These are phyloP conservation scores for Hippocampus comes DNA, from an alignment of 2,113 vertebrate species.

Conservation along the genomic window DNA sequence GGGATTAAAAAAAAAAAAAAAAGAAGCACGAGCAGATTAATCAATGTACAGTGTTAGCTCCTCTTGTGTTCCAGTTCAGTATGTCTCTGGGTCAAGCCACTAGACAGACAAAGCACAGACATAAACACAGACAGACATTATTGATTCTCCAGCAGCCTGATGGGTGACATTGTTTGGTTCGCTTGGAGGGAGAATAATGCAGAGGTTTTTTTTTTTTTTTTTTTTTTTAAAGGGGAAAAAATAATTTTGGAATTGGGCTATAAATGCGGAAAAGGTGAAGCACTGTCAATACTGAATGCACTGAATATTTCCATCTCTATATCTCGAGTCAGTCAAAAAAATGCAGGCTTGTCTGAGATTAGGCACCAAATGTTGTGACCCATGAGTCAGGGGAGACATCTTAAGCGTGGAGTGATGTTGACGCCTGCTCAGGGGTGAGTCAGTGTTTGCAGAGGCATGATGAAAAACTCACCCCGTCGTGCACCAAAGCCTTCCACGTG, in stretches of 20 bases:
- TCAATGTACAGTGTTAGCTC: conserved; percentile 4
- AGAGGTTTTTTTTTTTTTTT: neutral
- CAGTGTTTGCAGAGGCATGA: neutral
- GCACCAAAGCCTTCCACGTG: conserved; percentile 97
- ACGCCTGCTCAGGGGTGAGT: neutral
- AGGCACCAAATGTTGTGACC: neutral
- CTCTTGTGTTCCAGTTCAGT: conserved; percentile 20
- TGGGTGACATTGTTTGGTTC: neutral
- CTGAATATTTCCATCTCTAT: too few species aligned
- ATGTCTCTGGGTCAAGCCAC: conserved; percentile 27
- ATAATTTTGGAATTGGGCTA: too few species aligned
- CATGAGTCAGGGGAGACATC: neutral
- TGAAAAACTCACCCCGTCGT: conserved; percentile 85
- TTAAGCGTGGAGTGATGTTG: neutral
- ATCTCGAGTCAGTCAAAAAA: neutral
- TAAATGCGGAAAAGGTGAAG: too few species aligned
- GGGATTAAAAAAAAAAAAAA: conserved; percentile 12
- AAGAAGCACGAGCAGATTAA: conserved; percentile 25
- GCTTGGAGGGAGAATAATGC: neutral
- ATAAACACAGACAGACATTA: conserved; percentile 44
- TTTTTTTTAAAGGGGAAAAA: too few species aligned
- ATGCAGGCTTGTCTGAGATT: neutral
- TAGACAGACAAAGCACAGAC: conserved; percentile 9
- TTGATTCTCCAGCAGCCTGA: conserved; percentile 49
- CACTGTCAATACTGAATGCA: too few species aligned